phyloP scores from a whole-genome alignment of 2,113 vertebrate genomes.

The Chaenocephalus aceratus region DNA sequence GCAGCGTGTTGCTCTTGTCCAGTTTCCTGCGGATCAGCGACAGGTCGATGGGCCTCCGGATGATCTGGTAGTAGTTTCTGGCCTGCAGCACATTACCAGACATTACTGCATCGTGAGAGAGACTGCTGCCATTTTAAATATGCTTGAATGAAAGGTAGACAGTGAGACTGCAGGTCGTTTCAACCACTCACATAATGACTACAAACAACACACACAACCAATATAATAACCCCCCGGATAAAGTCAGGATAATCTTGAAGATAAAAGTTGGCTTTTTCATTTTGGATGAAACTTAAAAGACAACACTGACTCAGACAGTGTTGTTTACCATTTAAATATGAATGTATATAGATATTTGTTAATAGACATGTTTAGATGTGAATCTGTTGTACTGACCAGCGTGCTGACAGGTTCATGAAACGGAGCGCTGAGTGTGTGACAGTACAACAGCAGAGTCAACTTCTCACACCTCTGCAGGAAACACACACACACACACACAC shows the following conservation, averaged over 20 bases:
- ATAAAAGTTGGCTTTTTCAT: background rate
- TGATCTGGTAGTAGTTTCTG: conserved; percentile 95
- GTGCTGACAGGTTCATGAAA: conserved; percentile 94
- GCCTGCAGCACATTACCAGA: conserved; percentile 80
- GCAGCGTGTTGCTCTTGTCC: conserved; percentile 86
- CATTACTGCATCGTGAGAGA: background rate
- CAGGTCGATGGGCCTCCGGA: conserved; percentile 93
- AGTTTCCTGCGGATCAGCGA: conserved; percentile 90
- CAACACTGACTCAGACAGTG: no score
- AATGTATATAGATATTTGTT: background rate
- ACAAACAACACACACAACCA: no score
- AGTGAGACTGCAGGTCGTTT: background rate
- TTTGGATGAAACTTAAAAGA: no score
- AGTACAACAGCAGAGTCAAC: conserved; percentile 89
- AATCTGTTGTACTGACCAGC: conserved; percentile 84
- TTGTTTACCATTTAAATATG: no score
- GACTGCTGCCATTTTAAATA: conserved; percentile 9
- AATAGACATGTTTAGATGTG: background rate
- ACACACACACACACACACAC: conserved; percentile 43
- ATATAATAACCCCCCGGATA: no score
- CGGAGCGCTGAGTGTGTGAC: conserved; percentile 89
- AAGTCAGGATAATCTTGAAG: no score
- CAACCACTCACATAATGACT: no score
- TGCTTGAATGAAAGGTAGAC: background rate
- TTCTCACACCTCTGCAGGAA: conserved; percentile 91